These are phyloP conservation scores for Triops cancriformis DNA, from an alignment of 1,140 invertebrate species.

Conservation along the genomic window DNA sequence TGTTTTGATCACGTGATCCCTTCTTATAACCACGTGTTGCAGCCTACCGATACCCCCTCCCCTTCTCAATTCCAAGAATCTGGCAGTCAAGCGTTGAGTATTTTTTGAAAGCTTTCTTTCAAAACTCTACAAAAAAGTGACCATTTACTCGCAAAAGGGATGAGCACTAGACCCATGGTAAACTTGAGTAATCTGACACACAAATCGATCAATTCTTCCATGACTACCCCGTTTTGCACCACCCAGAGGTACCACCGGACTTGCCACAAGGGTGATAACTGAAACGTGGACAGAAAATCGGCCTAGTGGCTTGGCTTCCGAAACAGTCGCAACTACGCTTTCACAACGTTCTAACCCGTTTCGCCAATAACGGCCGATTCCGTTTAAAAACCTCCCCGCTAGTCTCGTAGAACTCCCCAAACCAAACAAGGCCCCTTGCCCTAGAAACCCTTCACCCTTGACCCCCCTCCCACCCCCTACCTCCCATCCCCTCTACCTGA, in stretches of 20 bases:
- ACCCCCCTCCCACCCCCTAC: no score
- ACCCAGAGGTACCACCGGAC: background rate
- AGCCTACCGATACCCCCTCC: background rate
- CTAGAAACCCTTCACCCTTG: background rate
- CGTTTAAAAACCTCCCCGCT: constrained; percentile 2
- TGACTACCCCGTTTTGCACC: background rate
- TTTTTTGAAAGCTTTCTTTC: background rate
- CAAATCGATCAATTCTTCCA: background rate
- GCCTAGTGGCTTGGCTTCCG: background rate
- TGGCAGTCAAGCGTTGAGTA: background rate
- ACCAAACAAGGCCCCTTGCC: background rate
- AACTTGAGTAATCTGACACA: background rate
- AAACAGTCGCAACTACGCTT: background rate
- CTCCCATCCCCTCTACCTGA: background rate
- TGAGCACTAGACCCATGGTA: constrained; percentile 1
- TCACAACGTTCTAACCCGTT: constrained; percentile 4
- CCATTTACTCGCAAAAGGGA: background rate
- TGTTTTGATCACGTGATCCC: background rate
- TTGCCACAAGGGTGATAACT: background rate
- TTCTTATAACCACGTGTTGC: background rate
- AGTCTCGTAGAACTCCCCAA: background rate
- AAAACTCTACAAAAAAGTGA: background rate
- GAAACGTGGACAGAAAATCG: background rate
- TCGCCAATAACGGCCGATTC: background rate
- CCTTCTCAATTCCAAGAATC: background rate